A percentile compares a stretch with the other conserved stretches of the same genome.
Evolutionary conservation across 1,140 invertebrate genomes (phyloP).

Genomic region (Sarcophaga peregrina): DNA sequence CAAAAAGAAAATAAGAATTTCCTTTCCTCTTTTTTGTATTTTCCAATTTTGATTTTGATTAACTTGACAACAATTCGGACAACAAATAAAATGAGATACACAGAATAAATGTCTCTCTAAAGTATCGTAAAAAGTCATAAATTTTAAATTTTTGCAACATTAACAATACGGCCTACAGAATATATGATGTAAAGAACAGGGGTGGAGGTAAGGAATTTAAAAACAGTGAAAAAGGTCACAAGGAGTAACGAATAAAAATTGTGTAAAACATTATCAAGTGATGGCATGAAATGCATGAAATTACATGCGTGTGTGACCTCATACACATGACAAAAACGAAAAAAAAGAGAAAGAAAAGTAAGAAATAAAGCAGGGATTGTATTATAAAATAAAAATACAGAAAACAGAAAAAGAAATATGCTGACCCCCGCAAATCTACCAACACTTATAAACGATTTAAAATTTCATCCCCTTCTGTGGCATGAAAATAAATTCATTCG

Average conservation of each 20-base stretch:
- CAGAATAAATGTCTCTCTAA: conserved; percentile 33
- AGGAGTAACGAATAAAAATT: not conserved
- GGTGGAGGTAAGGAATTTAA: not conserved
- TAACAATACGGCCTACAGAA: not conserved
- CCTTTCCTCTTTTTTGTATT: too few species aligned
- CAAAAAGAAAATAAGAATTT: too few species aligned
- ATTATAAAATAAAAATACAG: too few species aligned
- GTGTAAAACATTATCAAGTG: conserved; percentile 23
- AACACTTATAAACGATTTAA: not conserved
- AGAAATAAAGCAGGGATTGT: not conserved
- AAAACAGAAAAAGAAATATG: not conserved
- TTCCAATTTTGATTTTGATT: not conserved
- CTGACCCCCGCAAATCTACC: too few species aligned
- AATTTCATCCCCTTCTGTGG: not conserved
- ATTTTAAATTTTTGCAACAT: conserved; percentile 30
- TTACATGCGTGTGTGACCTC: conserved; percentile 43
- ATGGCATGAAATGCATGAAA: conserved; percentile 42
- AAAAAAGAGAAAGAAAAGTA: too few species aligned
- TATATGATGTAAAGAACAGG: not conserved
- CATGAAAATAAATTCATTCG: not conserved
- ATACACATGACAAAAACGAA: conserved; percentile 35
- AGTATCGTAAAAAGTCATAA: conserved; percentile 33
- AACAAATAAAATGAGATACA: too few species aligned
- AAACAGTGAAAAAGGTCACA: not conserved
- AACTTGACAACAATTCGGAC: conserved; percentile 17